Percentiles rank a stretch among this genome's conserved stretches.
Conservation (phyloP, 92 coral and sea anemone genomes). For the Parazoanthus atlanticus region DNA sequence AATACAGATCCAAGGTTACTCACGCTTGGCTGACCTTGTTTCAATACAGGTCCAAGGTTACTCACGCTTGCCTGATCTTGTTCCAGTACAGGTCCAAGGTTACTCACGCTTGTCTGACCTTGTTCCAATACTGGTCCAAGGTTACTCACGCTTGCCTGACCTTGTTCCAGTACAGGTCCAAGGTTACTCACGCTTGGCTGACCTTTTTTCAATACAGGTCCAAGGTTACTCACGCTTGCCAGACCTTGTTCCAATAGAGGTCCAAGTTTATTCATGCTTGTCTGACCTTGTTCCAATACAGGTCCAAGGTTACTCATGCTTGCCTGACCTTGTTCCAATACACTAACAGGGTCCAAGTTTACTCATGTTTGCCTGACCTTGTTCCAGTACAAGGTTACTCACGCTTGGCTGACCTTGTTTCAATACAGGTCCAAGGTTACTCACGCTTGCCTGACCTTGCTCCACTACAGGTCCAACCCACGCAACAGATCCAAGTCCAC, state of each 20-base stretch:
- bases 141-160: too few species aligned
- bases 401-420: neutral
- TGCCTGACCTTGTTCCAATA: too few species aligned
- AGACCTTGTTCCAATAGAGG: neutral
- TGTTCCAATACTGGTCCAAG: neutral
- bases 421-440: neutral
- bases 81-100: too few species aligned
- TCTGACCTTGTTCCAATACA: neutral
- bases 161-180: neutral
- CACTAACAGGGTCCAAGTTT: too few species aligned
- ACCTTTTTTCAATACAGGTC: too few species aligned
- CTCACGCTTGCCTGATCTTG: too few species aligned
- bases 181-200: neutral
- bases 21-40: neutral
- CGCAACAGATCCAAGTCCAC: conserved; percentile 59
- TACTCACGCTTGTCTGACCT: neutral
- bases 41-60: neutral
- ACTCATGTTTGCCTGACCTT: neutral
- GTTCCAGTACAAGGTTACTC: neutral
- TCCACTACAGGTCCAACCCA: conserved; percentile 26
- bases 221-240: neutral
- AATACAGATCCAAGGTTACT: neutral
- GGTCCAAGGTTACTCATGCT: neutral
- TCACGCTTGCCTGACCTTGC: neutral
- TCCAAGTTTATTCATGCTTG: neutral